Evolutionary conservation across 2,113 vertebrate genomes (phyloP).

Genomic region (Pampusana beccarii): DNA sequence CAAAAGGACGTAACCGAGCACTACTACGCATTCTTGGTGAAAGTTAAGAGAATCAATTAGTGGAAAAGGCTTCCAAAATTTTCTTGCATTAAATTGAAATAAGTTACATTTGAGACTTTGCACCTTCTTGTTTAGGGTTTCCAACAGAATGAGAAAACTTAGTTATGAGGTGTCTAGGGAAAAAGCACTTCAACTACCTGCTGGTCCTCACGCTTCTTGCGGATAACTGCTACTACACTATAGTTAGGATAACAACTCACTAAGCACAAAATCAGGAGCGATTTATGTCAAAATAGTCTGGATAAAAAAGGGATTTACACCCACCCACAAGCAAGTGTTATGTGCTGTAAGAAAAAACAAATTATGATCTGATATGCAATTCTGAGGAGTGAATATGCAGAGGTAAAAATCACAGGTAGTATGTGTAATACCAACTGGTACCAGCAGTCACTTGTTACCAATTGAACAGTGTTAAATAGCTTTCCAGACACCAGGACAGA

Average conservation of each 20-base stretch:
- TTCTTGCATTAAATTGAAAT: neutral
- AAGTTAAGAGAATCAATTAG: neutral
- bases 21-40: neutral
- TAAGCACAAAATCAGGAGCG: neutral
- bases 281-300: neutral
- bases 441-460: neutral
- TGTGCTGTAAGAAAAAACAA: neutral
- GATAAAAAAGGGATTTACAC: neutral
- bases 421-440: neutral
- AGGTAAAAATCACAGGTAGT: accelerated
- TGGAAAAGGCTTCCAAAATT: neutral
- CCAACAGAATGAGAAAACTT: neutral
- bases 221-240: neutral
- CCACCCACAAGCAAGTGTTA: neutral
- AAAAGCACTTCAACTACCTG: neutral
- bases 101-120: neutral
- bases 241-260: neutral
- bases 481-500: neutral
- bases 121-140: neutral
- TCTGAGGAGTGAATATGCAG: neutral
- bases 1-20: neutral
- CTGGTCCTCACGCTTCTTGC: neutral
- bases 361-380: neutral
- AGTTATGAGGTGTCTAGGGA: neutral
- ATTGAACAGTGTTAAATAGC: neutral